These are phyloP conservation scores for Formica exsecta DNA, from an alignment of 1,140 invertebrate species.

Conservation along the genomic window DNA sequence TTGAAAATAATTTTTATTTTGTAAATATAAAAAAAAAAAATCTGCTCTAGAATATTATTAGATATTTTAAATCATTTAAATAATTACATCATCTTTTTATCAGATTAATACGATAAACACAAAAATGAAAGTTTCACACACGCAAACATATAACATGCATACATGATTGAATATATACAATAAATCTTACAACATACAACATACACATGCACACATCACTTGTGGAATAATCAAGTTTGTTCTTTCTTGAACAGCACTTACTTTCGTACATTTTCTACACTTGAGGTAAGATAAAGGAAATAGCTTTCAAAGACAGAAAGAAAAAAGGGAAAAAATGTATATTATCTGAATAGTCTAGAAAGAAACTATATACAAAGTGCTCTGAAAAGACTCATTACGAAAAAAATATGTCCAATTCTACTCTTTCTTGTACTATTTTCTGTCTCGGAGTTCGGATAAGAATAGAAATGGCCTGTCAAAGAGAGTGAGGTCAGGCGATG, in stretches of 20 bases:
- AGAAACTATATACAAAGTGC: slow-evolving; percentile 18
- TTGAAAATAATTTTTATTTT: background rate
- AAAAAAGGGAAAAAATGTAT: background rate
- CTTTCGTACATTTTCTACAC: slow-evolving; percentile 4
- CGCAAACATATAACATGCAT: too few species aligned
- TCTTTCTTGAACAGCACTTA: slow-evolving; percentile 6
- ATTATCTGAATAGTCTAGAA: slow-evolving; percentile 16
- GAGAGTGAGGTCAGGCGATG: slow-evolving; percentile 47
- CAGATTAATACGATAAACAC: background rate
- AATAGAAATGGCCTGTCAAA: slow-evolving; percentile 51
- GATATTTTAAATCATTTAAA: background rate
- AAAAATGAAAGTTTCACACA: background rate
- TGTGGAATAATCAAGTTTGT: slow-evolving; percentile 37
- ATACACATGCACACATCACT: background rate
- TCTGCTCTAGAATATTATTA: background rate
- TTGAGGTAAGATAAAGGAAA: slow-evolving; percentile 37
- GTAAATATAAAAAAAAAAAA: background rate
- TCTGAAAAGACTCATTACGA: slow-evolving; percentile 37
- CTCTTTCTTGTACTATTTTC: slow-evolving; percentile 13
- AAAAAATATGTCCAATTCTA: slow-evolving; percentile 24
- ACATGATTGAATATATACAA: background rate
- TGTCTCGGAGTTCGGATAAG: background rate
- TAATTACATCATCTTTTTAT: background rate
- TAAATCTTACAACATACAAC: background rate
- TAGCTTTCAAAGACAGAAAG: slow-evolving; percentile 1